Conservation (phyloP, 2,888 invertebrate species). For the Iphiclides podalirius region DNA sequence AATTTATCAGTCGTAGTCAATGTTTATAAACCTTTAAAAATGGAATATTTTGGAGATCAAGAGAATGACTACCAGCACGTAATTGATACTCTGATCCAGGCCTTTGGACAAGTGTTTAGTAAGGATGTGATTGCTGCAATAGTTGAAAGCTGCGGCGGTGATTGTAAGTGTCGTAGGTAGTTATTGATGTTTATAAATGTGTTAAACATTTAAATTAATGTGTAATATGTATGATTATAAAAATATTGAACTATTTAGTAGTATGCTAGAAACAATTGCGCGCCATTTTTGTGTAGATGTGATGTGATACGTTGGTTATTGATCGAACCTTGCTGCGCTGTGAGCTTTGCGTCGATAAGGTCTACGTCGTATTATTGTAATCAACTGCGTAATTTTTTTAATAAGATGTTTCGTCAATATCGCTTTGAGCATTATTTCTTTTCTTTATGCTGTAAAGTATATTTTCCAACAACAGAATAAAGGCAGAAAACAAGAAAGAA, state of each 20-base stretch:
- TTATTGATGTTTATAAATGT: background rate
- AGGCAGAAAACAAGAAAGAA: too few species aligned
- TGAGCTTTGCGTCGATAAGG: conserved; percentile 10
- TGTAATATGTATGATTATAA: conserved; percentile 5
- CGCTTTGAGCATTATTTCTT: too few species aligned
- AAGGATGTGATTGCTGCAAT: conserved; percentile 53
- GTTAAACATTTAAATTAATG: background rate
- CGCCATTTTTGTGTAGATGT: conserved; percentile 30
- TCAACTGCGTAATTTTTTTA: background rate
- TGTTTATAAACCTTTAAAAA: conserved; percentile 2
- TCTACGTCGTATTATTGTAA: background rate
- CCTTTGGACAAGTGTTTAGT: conserved; percentile 55
- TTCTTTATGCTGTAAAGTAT: too few species aligned
- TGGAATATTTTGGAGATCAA: conserved; percentile 23
- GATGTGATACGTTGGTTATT: conserved; percentile 12
- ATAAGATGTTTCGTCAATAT: too few species aligned
- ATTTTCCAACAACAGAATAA: too few species aligned
- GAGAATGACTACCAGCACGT: conserved; percentile 36
- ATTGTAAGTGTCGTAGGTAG: conserved; percentile 51
- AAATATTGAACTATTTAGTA: too few species aligned
- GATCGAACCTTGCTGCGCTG: conserved; percentile 16
- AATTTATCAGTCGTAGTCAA: too few species aligned
- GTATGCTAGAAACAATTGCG: conserved; percentile 24
- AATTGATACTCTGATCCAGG: conserved; percentile 47
- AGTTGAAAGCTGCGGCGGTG: conserved; percentile 58